Conservation (phyloP, 2,888 invertebrate genomes). For the Conistra vaccinii region DNA sequence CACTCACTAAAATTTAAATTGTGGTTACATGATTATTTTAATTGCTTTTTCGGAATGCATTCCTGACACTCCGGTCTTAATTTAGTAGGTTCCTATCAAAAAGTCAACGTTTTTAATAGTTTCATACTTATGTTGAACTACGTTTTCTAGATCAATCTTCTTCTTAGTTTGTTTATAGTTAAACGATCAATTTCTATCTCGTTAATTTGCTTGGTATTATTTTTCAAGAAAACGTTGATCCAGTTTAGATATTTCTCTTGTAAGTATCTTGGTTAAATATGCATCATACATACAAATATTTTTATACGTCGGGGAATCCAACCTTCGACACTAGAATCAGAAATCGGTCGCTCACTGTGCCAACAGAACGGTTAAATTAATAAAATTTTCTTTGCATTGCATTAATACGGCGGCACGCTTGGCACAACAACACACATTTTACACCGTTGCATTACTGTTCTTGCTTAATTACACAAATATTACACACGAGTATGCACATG, state of each 20-base stretch:
- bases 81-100: too few relatives aligned
- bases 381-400: slow-evolving; percentile 14
- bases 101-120: too few relatives aligned
- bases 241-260: not conserved
- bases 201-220: not conserved
- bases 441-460: slow-evolving; percentile 9
- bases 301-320: slow-evolving; percentile 1
- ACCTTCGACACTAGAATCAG: not conserved
- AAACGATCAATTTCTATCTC: not conserved
- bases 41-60: slow-evolving; percentile 55
- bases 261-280: not conserved
- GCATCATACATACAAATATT: not conserved
- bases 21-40: slow-evolving; percentile 66
- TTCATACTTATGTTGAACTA: not conserved
- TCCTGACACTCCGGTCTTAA: slow-evolving; percentile 6
- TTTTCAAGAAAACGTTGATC: not conserved
- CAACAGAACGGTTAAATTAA: slow-evolving; percentile 2
- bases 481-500: slow-evolving; percentile 47
- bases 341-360: not conserved
- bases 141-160: not conserved
- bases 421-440: slow-evolving; percentile 12
- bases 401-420: not conserved
- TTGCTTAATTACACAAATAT: slow-evolving; percentile 44
- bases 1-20: slow-evolving; percentile 83
- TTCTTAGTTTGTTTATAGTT: not conserved